Conservation (phyloP, 1,140 invertebrate genomes). For the Scaptomyza hsui region DNA sequence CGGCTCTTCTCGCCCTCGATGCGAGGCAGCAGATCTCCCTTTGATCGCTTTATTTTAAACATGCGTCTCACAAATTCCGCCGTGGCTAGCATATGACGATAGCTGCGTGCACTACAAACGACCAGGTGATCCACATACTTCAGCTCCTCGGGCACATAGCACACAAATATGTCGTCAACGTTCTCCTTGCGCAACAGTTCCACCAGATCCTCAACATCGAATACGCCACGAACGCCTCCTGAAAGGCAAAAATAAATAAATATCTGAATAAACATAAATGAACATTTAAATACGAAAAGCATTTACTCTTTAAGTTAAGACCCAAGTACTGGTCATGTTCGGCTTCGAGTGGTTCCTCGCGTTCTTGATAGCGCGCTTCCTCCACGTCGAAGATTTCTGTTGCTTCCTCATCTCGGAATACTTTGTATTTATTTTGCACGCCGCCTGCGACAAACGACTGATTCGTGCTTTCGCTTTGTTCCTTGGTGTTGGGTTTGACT, state of each 20-base stretch:
- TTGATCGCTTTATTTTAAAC: slow-evolving; percentile 90
- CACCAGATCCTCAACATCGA: slow-evolving; percentile 94
- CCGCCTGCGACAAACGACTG: slow-evolving; percentile 41
- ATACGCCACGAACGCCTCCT: slow-evolving; percentile 93
- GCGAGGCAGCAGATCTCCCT: slow-evolving; percentile 88
- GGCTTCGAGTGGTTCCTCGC: slow-evolving; percentile 35
- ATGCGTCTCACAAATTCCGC: slow-evolving; percentile 91
- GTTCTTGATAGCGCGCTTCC: slow-evolving; percentile 85
- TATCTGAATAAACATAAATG: too few species aligned
- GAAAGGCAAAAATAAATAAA: slow-evolving; percentile 51
- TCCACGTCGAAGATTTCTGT: slow-evolving; percentile 88
- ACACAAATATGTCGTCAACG: slow-evolving; percentile 92
- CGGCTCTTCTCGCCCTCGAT: slow-evolving; percentile 90
- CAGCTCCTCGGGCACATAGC: slow-evolving; percentile 88
- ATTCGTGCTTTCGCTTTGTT: neutral
- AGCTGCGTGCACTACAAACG: slow-evolving; percentile 89
- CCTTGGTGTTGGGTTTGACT: neutral
- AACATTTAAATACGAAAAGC: rapidly evolving
- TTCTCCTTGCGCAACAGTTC: slow-evolving; percentile 91
- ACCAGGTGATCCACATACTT: slow-evolving; percentile 94
- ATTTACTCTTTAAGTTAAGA: slow-evolving; percentile 85
- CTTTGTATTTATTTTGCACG: slow-evolving; percentile 73
- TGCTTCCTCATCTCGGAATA: slow-evolving; percentile 86
- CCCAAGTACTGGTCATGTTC: slow-evolving; percentile 83
- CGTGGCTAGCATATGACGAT: slow-evolving; percentile 90